These are phyloP conservation scores for Malthinus seriepunctatus DNA, from an alignment of 2,888 invertebrate species.

Conservation along the genomic window DNA sequence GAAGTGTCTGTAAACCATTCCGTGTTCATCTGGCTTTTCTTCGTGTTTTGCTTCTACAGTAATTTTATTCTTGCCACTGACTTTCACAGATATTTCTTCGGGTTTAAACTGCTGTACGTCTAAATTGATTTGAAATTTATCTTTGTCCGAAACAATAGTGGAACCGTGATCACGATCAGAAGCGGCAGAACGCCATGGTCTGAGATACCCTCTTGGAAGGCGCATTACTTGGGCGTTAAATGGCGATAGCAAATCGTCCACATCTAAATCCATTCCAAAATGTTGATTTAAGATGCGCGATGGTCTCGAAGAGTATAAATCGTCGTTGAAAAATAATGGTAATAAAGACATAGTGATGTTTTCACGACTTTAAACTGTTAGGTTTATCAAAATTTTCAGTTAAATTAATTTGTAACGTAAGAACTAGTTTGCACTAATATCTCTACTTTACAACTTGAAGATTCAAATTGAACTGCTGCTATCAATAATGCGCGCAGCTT, in stretches of 20 bases:
- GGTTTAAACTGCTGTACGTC: slow-evolving; percentile 80
- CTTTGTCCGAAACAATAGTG: slow-evolving; percentile 62
- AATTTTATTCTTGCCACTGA: slow-evolving; percentile 64
- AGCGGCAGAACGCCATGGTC: slow-evolving; percentile 56
- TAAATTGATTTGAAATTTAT: slow-evolving; percentile 69
- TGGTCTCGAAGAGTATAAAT: background rate
- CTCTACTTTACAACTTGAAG: no score
- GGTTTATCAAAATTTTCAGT: no score
- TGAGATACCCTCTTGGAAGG: slow-evolving; percentile 44
- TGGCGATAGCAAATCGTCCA: slow-evolving; percentile 56
- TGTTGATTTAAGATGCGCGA: slow-evolving; percentile 57
- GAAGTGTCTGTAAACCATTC: slow-evolving; percentile 74
- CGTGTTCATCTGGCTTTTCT: slow-evolving; percentile 73
- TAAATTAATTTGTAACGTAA: no score
- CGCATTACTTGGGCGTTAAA: background rate
- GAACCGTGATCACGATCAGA: slow-evolving; percentile 59
- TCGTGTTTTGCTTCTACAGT: slow-evolving; percentile 79
- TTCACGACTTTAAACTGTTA: no score
- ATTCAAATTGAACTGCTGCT: no score
- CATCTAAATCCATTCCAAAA: slow-evolving; percentile 58
- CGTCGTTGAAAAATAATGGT: background rate
- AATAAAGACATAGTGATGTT: no score
- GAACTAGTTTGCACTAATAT: no score
- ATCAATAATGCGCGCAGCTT: no score
- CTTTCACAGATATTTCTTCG: slow-evolving; percentile 74